phyloP scores from a whole-genome alignment of 1,140 invertebrate genomes.

The Diprion similis region DNA sequence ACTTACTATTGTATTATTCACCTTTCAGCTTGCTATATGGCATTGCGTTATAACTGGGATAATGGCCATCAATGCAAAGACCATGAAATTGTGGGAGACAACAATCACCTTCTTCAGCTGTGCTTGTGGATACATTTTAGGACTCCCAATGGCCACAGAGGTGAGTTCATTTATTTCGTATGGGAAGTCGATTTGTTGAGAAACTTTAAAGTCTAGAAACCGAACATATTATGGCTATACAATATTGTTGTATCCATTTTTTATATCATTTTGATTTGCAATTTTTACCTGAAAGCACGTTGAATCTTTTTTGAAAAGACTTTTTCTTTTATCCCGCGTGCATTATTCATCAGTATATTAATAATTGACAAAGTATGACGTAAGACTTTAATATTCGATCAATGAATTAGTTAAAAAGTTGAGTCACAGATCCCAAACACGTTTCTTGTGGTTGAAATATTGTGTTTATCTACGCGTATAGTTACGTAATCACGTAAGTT shows the following conservation, averaged over 20 bases:
- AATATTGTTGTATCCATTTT: too few relatives aligned
- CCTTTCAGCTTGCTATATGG: slow-evolving; percentile 76
- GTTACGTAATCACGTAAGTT: not conserved
- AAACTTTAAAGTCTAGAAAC: too few relatives aligned
- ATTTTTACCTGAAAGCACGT: too few relatives aligned
- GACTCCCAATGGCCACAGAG: slow-evolving; percentile 88
- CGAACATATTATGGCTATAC: too few relatives aligned
- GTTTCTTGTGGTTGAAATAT: too few relatives aligned
- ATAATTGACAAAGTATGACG: too few relatives aligned
- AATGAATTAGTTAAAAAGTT: not conserved
- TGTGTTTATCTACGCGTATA: not conserved
- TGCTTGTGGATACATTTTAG: slow-evolving; percentile 81
- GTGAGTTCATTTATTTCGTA: slow-evolving; percentile 61
- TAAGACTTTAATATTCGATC: too few relatives aligned
- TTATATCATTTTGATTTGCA: too few relatives aligned
- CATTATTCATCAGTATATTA: too few relatives aligned
- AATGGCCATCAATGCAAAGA: slow-evolving; percentile 76
- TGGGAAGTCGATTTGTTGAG: too few relatives aligned
- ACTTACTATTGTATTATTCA: slow-evolving; percentile 39
- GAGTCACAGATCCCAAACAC: not conserved
- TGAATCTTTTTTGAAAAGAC: too few relatives aligned
- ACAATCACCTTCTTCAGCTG: slow-evolving; percentile 88
- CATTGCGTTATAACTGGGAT: slow-evolving; percentile 83
- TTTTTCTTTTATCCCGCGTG: too few relatives aligned
- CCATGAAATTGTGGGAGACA: slow-evolving; percentile 79